Evolutionary conservation across 2,797 vertebrate genomes (phyloP), one percentile per base, ranked within the genome.

Genomic region (Thalassophryne amazonica): DNA sequence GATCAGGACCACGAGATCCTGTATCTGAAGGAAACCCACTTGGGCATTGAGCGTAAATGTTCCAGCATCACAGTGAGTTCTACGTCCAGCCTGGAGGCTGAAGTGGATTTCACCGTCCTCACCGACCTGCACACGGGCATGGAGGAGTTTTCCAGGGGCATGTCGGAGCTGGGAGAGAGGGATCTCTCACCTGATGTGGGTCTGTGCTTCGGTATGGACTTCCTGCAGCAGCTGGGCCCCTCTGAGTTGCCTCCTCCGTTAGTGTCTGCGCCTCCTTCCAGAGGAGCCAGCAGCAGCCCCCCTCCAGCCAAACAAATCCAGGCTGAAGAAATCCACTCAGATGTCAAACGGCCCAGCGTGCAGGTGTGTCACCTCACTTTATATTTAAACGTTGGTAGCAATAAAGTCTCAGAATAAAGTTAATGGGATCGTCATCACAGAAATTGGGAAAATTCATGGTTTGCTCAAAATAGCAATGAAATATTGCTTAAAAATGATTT

Each of bases 1-100:
- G 96, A 98, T 72, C 94, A 91, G 73, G 94, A 98, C 86, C 92
- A 92, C 29, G 95, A 96, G 7, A 88, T 89, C 0, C 89, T 92
- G 29, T 96, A 95, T 83, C 88, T 97, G 79, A 98, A 94, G 81
- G 97, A 99, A 80, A 94, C 92, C 72, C 95, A 98, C 75, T 84
- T 98, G 78, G 94, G 94, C 72, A 98, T 98, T 0, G 97, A 98
- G 73, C 94, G 95, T 48, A 98, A 98, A 77, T 97, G 94, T 74
- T 97, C 96, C 81, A 98, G 95, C 86, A 96, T 98, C 86, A 97
- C 95, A 0, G 96, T 98, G 80, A 98, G 95, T 84, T 98, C 97
- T 2, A 97, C 97, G 0, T 99, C 97, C 70, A 98, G 96, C 84
- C 86, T 99, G 64, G 96, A 99, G 78, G 96, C 96, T 0, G 96